A percentile compares a stretch with the other conserved stretches of the same genome.
Conservation (phyloP, 2,797 vertebrate genomes). For the Hemibagrus guttatus region DNA sequence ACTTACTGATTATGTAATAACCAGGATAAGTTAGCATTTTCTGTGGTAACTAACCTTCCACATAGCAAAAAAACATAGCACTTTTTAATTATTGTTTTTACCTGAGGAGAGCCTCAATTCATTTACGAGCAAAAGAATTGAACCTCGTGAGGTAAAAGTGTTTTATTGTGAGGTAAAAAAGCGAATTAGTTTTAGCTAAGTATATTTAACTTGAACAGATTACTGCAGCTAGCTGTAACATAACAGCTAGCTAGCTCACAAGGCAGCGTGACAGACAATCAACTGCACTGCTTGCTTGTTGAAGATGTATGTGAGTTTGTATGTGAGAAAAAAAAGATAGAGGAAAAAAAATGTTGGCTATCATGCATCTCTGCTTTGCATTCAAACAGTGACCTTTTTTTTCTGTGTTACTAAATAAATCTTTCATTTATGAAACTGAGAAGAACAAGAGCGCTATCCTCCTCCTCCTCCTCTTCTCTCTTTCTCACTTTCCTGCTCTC, state of each 20-base stretch:
- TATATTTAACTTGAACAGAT: no score
- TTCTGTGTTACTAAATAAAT: constrained; percentile 13
- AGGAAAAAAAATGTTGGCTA: neutral
- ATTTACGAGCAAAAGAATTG: neutral
- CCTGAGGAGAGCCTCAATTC: neutral
- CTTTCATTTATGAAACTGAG: constrained; percentile 23
- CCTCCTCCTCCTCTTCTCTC: neutral
- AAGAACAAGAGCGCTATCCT: neutral
- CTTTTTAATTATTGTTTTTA: neutral
- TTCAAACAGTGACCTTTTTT: constrained; percentile 24
- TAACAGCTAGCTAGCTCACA: no score
- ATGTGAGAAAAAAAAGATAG: neutral
- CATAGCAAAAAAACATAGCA: neutral
- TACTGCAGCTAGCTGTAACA: neutral
- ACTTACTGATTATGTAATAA: neutral
- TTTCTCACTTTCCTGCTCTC: neutral
- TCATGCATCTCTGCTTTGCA: constrained; percentile 13
- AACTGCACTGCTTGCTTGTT: neutral
- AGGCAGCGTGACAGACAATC: neutral
- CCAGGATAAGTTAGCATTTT: neutral
- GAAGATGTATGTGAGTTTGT: neutral
- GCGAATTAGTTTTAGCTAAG: neutral
- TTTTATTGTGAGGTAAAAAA: neutral
- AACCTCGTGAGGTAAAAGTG: neutral
- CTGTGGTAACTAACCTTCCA: neutral